A percentile compares a stretch with the other conserved stretches of the same genome.
Evolutionary conservation across 2,113 vertebrate species (phyloP).

Genomic region (Xiphophorus maculatus): DNA sequence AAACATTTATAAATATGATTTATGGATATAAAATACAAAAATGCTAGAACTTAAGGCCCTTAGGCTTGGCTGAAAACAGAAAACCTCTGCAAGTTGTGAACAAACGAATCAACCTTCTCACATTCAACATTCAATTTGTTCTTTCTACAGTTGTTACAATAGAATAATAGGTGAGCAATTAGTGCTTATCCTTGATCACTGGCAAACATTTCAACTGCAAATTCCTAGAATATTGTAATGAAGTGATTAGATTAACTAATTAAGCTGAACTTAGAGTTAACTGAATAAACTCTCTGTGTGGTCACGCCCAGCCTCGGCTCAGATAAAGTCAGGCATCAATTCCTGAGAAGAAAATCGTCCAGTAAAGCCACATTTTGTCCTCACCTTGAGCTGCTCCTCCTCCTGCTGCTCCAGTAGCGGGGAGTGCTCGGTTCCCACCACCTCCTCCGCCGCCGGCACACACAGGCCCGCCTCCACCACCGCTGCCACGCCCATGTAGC

Average conservation of each 20-base stretch:
- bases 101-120: background rate
- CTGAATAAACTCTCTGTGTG: background rate
- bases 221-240: background rate
- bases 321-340: conserved; percentile 20
- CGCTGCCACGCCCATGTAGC: conserved; percentile 81
- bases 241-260: no score
- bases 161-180: background rate
- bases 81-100: background rate
- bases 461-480: conserved; percentile 80
- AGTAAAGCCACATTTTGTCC: conserved; percentile 19
- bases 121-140: no score
- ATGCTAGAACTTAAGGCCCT: background rate
- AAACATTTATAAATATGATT: no score
- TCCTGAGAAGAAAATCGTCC: conserved; percentile 24
- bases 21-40: no score
- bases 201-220: background rate
- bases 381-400: conserved; percentile 82
- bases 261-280: background rate
- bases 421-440: conserved; percentile 85
- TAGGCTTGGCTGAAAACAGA: no score
- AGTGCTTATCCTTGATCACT: background rate
- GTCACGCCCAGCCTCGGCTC: background rate
- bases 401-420: conserved; percentile 87
- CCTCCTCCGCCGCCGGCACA: conserved; percentile 74
- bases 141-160: background rate